phyloP scores from a whole-genome alignment of 2,888 invertebrate genomes.

The Allacma fusca region DNA sequence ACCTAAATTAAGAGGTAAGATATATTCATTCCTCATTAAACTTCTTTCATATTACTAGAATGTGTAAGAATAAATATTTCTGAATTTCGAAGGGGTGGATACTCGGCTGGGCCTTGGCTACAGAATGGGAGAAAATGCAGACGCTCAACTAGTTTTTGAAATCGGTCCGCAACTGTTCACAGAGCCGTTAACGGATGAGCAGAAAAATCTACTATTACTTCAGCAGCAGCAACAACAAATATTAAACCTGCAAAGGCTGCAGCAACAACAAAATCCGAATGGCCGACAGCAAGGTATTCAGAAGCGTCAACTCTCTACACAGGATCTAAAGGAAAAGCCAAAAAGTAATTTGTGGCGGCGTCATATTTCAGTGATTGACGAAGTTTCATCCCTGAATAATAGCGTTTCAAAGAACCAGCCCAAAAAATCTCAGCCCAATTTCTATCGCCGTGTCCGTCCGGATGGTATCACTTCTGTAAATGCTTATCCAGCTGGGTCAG shows the following conservation, averaged over 20 bases:
- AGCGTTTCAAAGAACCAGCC: no score
- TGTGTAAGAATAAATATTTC: slow-evolving; percentile 10
- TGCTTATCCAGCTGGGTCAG: no score
- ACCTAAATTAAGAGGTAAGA: slow-evolving; percentile 60
- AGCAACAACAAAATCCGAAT: background rate
- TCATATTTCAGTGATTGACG: background rate
- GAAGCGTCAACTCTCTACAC: slow-evolving; percentile 1
- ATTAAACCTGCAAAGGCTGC: background rate
- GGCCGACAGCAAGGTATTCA: background rate
- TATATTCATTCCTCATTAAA: no score
- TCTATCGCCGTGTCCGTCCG: no score
- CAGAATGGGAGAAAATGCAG: slow-evolving; percentile 60
- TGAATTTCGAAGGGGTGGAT: slow-evolving; percentile 60
- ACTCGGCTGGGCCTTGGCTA: slow-evolving; percentile 61
- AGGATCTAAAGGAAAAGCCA: no score
- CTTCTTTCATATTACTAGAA: no score
- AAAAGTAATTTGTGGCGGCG: background rate
- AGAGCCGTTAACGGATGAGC: slow-evolving; percentile 57
- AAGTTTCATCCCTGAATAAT: slow-evolving; percentile 2
- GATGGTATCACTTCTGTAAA: no score
- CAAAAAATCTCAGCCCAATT: no score
- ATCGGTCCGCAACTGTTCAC: slow-evolving; percentile 61
- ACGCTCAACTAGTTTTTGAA: slow-evolving; percentile 61
- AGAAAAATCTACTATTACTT: slow-evolving; percentile 34
- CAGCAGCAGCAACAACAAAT: slow-evolving; percentile 34